Evolutionary conservation across 2,113 vertebrate species (phyloP).

Genomic region (Perca flavescens): DNA sequence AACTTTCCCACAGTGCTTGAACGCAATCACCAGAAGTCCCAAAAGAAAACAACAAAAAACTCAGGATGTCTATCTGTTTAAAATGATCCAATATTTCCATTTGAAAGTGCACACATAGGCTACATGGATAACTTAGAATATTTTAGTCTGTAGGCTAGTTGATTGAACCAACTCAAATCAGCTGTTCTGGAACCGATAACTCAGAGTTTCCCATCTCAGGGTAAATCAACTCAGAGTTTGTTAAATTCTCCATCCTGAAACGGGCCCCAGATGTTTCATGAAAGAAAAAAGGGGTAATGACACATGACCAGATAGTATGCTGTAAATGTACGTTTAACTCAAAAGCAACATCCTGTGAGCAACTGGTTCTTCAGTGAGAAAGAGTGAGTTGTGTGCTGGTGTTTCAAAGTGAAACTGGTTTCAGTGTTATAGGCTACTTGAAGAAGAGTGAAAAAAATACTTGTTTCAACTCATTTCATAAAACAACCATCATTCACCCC

Average conservation of each 20-base stretch:
- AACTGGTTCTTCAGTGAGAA: neutral
- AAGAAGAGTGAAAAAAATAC: no score
- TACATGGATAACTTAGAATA: neutral
- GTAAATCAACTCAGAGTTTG: no score
- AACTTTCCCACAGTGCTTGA: neutral
- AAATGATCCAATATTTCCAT: neutral
- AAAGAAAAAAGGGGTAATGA: neutral
- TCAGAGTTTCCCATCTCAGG: no score
- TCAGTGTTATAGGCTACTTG: neutral
- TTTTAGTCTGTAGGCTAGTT: neutral
- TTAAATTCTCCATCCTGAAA: no score
- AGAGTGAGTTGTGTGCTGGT: neutral
- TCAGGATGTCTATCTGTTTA: neutral
- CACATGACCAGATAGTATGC: neutral
- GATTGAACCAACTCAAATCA: no score
- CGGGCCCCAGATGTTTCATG: neutral
- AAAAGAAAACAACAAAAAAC: neutral
- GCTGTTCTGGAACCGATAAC: no score
- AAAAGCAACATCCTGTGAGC: neutral
- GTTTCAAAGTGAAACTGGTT: neutral
- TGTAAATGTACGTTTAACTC: neutral
- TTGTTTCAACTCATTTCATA: neutral
- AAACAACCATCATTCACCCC: no score
- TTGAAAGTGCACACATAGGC: neutral
- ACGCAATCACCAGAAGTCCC: neutral